A percentile compares a stretch with the other conserved stretches of the same genome.
Evolutionary conservation across 2,113 vertebrate species (phyloP).

Genomic region (Lota lota): DNA sequence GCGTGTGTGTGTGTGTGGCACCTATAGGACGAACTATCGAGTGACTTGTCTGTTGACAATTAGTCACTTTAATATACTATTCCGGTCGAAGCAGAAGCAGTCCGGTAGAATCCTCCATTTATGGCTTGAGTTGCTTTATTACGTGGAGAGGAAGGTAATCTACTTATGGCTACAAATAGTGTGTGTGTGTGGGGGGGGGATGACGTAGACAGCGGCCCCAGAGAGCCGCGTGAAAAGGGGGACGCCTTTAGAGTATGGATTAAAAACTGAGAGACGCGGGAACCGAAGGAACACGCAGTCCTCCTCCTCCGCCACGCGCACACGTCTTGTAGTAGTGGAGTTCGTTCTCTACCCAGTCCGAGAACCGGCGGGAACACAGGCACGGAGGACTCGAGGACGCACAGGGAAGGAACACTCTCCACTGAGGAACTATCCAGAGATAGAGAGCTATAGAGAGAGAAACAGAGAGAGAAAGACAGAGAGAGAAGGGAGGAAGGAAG

Average conservation of each 20-base stretch:
- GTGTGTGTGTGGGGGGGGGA: too few relatives aligned
- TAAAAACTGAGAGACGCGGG: slow-evolving; percentile 83
- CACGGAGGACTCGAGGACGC: slow-evolving; percentile 48
- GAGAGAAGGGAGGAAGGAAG: slow-evolving; percentile 21
- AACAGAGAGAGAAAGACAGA: slow-evolving; percentile 26
- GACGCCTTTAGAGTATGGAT: slow-evolving; percentile 84
- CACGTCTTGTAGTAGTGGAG: background rate
- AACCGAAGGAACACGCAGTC: slow-evolving; percentile 58
- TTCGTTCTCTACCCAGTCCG: slow-evolving; percentile 65
- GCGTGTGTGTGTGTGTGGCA: too few relatives aligned
- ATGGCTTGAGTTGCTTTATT: too few relatives aligned
- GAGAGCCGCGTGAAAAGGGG: slow-evolving; percentile 81
- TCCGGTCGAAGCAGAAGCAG: too few relatives aligned
- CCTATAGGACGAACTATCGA: too few relatives aligned
- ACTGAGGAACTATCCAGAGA: slow-evolving; percentile 66
- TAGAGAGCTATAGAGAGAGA: slow-evolving; percentile 24
- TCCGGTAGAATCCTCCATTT: too few relatives aligned
- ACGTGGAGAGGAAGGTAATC: too few relatives aligned
- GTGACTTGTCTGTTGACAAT: too few relatives aligned
- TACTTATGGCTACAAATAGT: too few relatives aligned
- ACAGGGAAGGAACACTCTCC: slow-evolving; percentile 75
- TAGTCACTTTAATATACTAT: too few relatives aligned
- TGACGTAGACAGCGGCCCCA: slow-evolving; percentile 91
- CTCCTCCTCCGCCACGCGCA: too few relatives aligned
- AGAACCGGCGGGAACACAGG: slow-evolving; percentile 32